phyloP scores from a whole-genome alignment of 1,140 invertebrate genomes.

The Arion vulgaris region DNA sequence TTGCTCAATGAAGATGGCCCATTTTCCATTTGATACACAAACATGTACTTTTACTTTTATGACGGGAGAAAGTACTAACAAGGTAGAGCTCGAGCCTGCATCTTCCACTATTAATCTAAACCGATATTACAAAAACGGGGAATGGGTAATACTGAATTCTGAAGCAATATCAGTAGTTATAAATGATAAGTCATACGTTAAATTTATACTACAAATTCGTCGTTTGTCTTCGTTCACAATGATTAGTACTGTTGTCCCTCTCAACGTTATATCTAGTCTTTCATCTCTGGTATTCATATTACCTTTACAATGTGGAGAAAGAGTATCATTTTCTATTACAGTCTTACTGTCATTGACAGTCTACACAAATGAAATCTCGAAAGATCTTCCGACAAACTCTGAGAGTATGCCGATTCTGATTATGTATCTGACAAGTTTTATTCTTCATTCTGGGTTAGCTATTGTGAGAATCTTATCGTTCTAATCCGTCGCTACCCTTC shows the following conservation, averaged over 20 bases:
- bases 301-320: slow-evolving; percentile 76
- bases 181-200: not conserved
- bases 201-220: not conserved
- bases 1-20: slow-evolving; percentile 9
- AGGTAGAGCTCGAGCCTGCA: not conserved
- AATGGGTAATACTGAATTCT: not conserved
- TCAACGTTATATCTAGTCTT: slow-evolving; percentile 75
- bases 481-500: not conserved
- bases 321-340: slow-evolving; percentile 76
- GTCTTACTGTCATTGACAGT: slow-evolving; percentile 76
- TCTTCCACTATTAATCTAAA: not conserved
- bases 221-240: slow-evolving; percentile 67
- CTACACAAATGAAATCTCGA: slow-evolving; percentile 75
- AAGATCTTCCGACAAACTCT: slow-evolving; percentile 76
- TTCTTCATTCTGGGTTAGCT: not conserved
- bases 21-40: slow-evolving; percentile 22
- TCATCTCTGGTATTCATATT: slow-evolving; percentile 76
- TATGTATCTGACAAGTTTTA: slow-evolving; percentile 2
- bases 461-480: slow-evolving; percentile 8
- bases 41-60: not conserved
- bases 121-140: not conserved
- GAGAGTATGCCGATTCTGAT: slow-evolving; percentile 14
- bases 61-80: not conserved
- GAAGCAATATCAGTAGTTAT: not conserved
- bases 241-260: slow-evolving; percentile 76